Percentiles rank a stretch among this genome's conserved stretches.
Evolutionary conservation across 2,888 invertebrate species (phyloP).

Genomic region (Campoplex nolae): DNA sequence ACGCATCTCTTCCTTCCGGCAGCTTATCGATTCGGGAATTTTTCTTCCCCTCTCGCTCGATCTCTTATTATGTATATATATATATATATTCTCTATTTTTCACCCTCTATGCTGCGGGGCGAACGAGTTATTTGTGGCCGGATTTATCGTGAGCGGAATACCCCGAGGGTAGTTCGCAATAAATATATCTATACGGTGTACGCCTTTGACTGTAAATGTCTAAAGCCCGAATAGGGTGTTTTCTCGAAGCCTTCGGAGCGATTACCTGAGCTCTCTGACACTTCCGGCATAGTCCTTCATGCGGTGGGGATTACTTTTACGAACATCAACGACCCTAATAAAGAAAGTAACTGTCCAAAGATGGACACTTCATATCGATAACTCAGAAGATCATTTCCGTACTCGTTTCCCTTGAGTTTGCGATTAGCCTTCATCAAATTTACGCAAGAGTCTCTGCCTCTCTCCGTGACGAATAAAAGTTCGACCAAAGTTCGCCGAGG

Average conservation of each 20-base stretch:
- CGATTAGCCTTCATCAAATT: neutral
- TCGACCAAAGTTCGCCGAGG: neutral
- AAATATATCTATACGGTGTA: constrained; percentile 18
- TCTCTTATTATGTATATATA: neutral
- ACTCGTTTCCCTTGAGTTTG: neutral
- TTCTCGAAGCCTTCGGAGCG: constrained; percentile 57
- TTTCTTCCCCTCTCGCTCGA: constrained; percentile 32
- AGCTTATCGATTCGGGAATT: constrained; percentile 72
- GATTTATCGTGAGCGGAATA: constrained; percentile 67
- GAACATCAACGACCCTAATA: constrained; percentile 30
- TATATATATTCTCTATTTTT: constrained; percentile 35
- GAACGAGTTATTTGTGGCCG: constrained; percentile 69
- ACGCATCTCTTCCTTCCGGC: constrained; percentile 68
- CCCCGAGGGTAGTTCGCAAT: constrained; percentile 53
- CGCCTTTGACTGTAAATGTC: constrained; percentile 49
- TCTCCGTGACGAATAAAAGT: too few species aligned
- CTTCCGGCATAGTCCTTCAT: constrained; percentile 57
- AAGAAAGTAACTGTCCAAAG: constrained; percentile 30
- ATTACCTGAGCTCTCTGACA: constrained; percentile 60
- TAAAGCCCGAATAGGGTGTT: constrained; percentile 27
- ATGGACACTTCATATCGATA: constrained; percentile 7
- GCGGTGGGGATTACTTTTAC: constrained; percentile 49
- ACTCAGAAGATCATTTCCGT: neutral
- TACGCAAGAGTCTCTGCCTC: neutral
- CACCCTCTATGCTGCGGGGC: constrained; percentile 58